phyloP scores from a whole-genome alignment of 2,797 vertebrate genomes.

The Austrolebias charrua region DNA sequence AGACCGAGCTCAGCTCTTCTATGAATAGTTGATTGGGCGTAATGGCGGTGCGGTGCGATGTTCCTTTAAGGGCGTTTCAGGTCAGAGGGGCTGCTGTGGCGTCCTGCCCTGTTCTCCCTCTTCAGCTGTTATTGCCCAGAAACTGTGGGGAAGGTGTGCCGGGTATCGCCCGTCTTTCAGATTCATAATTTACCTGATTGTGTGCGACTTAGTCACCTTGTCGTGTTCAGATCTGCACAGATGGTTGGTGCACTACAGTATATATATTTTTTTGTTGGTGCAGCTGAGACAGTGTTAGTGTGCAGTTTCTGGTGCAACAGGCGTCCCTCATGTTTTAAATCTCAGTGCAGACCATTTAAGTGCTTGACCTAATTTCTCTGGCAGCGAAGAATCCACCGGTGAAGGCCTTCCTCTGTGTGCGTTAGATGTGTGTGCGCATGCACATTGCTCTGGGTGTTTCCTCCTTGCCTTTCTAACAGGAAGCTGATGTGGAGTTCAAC shows the following conservation, averaged over 20 bases:
- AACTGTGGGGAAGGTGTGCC: not conserved
- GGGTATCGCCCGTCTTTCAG: constrained; percentile 37
- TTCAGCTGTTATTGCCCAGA: too few species aligned
- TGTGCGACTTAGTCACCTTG: constrained; percentile 26
- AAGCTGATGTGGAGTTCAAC: constrained; percentile 88
- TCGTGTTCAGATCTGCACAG: constrained; percentile 52
- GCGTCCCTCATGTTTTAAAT: constrained; percentile 56
- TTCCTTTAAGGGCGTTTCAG: constrained; percentile 72
- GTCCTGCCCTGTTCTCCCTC: not conserved
- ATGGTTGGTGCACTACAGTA: constrained; percentile 41
- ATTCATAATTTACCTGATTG: constrained; percentile 14
- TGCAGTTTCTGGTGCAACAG: constrained; percentile 34
- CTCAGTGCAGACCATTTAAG: constrained; percentile 75
- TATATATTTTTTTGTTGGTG: constrained; percentile 14
- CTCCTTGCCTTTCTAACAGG: constrained; percentile 82
- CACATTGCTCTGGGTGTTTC: constrained; percentile 80
- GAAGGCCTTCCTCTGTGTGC: constrained; percentile 82
- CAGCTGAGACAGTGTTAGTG: not conserved
- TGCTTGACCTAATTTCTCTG: constrained; percentile 84
- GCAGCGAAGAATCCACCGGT: constrained; percentile 77
- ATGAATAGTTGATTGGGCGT: constrained; percentile 70
- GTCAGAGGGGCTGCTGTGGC: constrained; percentile 39
- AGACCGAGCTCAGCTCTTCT: constrained; percentile 48
- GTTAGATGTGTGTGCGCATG: constrained; percentile 35
- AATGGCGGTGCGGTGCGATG: constrained; percentile 14